Conservation (phyloP, 2,797 vertebrate species). For the Pseudomugil gertrudae region DNA sequence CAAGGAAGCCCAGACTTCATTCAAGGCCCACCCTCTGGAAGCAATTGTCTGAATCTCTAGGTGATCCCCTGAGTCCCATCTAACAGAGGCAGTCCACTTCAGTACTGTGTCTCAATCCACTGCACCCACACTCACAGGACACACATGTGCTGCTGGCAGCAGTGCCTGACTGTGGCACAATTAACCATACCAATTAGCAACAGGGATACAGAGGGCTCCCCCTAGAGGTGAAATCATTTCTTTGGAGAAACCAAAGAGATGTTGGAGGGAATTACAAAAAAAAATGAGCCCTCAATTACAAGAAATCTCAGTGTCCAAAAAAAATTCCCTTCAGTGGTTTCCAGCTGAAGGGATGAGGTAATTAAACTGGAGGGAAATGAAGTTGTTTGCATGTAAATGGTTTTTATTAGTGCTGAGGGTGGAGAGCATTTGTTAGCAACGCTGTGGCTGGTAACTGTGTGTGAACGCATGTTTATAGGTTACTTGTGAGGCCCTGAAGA, state of each 20-base stretch:
- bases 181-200: conserved; percentile 82
- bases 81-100: conserved; percentile 55
- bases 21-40: conserved; percentile 46
- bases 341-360: conserved; percentile 52
- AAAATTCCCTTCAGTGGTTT: conserved; percentile 48
- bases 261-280: conserved; percentile 52
- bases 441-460: conserved; percentile 16
- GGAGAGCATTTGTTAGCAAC: conserved; percentile 51
- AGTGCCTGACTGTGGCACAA: conserved; percentile 64
- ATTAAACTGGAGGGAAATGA: conserved; percentile 61
- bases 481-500: conserved; percentile 48
- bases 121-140: conserved; percentile 15
- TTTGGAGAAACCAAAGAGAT: conserved; percentile 57
- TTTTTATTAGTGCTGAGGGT: conserved; percentile 52
- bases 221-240: conserved; percentile 78
- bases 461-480: conserved; percentile 13
- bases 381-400: conserved; percentile 52
- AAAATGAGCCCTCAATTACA: conserved; percentile 52
- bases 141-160: conserved; percentile 40
- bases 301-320: conserved; percentile 48
- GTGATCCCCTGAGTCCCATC: conserved; percentile 61
- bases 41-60: conserved; percentile 66
- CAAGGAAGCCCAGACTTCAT: conserved; percentile 57
- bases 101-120: conserved; percentile 36
- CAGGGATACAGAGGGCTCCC: conserved; percentile 82